phyloP scores from a whole-genome alignment of 2,888 invertebrate genomes.

The Elmis aenea region DNA sequence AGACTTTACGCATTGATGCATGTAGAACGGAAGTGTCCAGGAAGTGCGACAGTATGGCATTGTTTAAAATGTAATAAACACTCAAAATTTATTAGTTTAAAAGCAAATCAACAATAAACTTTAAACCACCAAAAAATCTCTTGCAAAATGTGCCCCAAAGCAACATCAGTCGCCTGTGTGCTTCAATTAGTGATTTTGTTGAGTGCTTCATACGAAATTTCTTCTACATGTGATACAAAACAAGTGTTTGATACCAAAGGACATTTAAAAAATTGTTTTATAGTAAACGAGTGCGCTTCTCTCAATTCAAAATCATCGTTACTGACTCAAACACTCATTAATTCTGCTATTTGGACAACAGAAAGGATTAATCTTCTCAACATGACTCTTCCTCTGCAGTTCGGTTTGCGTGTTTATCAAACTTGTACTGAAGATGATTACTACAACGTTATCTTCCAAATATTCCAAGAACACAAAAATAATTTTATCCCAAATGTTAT shows the following conservation, averaged over 20 bases:
- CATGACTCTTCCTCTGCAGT: constrained; percentile 25
- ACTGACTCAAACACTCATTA: constrained; percentile 32
- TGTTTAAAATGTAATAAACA: not conserved
- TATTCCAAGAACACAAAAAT: constrained; percentile 29
- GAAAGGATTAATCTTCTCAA: constrained; percentile 38
- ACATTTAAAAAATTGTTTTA: constrained; percentile 34
- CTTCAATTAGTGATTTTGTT: no score
- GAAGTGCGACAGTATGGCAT: constrained; percentile 6
- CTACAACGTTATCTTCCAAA: constrained; percentile 33
- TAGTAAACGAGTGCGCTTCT: constrained; percentile 33
- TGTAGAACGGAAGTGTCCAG: constrained; percentile 18
- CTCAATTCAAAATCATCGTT: constrained; percentile 11
- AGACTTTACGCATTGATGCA: constrained; percentile 19
- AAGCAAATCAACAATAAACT: no score
- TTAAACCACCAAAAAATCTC: no score
- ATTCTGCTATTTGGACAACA: constrained; percentile 38
- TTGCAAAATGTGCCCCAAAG: no score
- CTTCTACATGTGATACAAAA: no score
- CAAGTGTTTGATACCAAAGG: constrained; percentile 27
- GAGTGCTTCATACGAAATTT: no score
- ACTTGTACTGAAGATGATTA: constrained; percentile 35
- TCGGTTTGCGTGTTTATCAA: constrained; percentile 35
- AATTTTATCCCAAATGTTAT: constrained; percentile 32
- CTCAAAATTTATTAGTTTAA: no score
- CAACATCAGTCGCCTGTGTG: no score